Evolutionary conservation across 2,797 vertebrate species (phyloP).

Genomic region (Brotula barbata): DNA sequence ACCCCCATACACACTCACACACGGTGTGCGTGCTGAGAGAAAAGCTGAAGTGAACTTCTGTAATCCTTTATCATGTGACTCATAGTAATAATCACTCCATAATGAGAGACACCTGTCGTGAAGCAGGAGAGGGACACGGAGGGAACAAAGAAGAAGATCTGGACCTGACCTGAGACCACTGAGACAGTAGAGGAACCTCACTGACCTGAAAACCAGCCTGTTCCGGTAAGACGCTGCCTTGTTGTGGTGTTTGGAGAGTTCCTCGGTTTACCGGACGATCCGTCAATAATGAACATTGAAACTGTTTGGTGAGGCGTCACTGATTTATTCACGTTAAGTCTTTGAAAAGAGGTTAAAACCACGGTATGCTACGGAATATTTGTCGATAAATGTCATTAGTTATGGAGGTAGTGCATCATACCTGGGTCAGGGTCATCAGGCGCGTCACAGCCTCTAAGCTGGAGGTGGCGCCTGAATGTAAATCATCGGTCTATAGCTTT

Average conservation of each 20-base stretch:
- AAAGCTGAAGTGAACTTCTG: slow-evolving; percentile 60
- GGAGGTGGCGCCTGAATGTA: slow-evolving; percentile 11
- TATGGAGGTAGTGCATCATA: no score
- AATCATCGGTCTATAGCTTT: slow-evolving; percentile 25
- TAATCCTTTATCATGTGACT: slow-evolving; percentile 76
- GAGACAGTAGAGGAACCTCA: neutral
- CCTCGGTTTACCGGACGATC: no score
- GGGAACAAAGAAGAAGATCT: slow-evolving; percentile 10
- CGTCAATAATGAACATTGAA: no score
- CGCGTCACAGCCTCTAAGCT: neutral
- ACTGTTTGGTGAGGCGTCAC: no score
- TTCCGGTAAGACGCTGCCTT: slow-evolving; percentile 41
- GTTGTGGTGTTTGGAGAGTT: neutral
- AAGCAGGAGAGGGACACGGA: slow-evolving; percentile 2
- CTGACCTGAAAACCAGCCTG: slow-evolving; percentile 5
- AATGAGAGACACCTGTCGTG: slow-evolving; percentile 30
- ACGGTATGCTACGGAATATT: no score
- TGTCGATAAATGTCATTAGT: no score
- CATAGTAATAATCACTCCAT: slow-evolving; percentile 73
- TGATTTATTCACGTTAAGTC: no score
- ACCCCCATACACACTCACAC: neutral
- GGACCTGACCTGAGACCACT: neutral
- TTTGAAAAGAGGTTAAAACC: no score
- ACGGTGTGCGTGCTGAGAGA: neutral
- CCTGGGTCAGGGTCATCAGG: neutral